These are phyloP conservation scores for Phylloscopus collybita DNA, from an alignment of 2,797 vertebrate genomes.

Conservation along the genomic window DNA sequence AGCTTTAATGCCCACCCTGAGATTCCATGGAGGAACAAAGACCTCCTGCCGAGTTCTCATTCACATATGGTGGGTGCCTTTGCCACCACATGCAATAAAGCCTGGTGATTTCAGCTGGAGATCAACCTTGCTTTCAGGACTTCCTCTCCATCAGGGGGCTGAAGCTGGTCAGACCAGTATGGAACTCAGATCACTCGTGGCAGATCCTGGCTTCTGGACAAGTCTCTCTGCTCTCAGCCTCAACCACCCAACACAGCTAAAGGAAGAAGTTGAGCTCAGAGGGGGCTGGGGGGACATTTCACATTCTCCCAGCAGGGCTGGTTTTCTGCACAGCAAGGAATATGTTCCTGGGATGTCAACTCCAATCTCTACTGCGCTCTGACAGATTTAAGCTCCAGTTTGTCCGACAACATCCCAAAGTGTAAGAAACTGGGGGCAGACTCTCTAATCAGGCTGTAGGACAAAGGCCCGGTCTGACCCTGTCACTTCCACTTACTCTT, in stretches of 20 bases:
- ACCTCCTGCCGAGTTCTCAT: background rate
- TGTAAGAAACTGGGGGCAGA: conserved; percentile 92
- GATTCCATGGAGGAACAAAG: background rate
- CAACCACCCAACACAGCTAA: background rate
- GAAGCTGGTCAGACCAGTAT: background rate
- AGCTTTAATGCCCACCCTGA: background rate
- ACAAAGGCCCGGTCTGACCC: conserved; percentile 96
- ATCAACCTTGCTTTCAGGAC: background rate
- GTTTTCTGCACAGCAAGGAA: conserved; percentile 78
- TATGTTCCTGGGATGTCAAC: conserved; percentile 78
- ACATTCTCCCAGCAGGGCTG: conserved; percentile 75
- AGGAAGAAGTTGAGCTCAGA: conserved; percentile 14
- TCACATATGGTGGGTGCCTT: background rate
- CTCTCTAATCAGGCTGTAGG: conserved; percentile 94
- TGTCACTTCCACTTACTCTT: conserved; percentile 95
- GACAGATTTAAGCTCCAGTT: conserved; percentile 90
- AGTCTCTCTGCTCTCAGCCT: background rate
- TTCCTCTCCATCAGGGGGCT: background rate
- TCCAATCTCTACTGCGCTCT: conserved; percentile 79
- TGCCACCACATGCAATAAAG: background rate
- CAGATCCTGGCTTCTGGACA: background rate
- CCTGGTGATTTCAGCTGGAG: background rate
- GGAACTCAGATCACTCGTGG: background rate
- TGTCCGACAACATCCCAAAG: conserved; percentile 95
- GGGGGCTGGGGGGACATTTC: conserved; percentile 41